Conservation (phyloP, 2,113 vertebrate genomes). For the Spermophilus dauricus region DNA sequence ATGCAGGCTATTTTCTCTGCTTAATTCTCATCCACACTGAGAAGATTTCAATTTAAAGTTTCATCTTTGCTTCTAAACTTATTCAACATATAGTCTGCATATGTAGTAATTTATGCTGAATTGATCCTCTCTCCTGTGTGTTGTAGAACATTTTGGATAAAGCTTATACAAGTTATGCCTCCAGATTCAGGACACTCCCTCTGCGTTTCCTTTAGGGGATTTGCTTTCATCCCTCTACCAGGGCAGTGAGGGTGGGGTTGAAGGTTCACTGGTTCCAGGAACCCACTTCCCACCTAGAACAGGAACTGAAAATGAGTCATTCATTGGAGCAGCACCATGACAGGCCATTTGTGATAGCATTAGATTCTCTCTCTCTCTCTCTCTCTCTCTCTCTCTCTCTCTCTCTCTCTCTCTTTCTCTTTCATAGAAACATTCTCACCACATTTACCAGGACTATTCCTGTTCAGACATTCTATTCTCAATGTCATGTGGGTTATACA, state of each 20-base stretch:
- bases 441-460: neutral
- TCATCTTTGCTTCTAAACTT: neutral
- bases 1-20: accelerated
- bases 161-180: neutral
- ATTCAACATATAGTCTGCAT: neutral
- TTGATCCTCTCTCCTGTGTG: accelerated
- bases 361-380: neutral
- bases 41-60: neutral
- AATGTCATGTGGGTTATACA: slow-evolving; percentile 37
- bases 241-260: neutral
- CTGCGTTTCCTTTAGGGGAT: neutral
- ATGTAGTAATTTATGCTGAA: neutral
- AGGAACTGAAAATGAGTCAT: neutral
- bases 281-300: neutral
- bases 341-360: accelerated
- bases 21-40: neutral
- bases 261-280: neutral
- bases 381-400: neutral
- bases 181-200: neutral
- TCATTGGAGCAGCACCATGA: neutral
- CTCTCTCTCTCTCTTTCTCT: neutral
- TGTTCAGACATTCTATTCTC: neutral
- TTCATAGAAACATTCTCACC: no score
- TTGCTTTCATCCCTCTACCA: neutral
- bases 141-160: neutral